These are phyloP conservation scores for Tenthredo scrophulariae DNA, from an alignment of 2,888 invertebrate genomes.

Conservation along the genomic window DNA sequence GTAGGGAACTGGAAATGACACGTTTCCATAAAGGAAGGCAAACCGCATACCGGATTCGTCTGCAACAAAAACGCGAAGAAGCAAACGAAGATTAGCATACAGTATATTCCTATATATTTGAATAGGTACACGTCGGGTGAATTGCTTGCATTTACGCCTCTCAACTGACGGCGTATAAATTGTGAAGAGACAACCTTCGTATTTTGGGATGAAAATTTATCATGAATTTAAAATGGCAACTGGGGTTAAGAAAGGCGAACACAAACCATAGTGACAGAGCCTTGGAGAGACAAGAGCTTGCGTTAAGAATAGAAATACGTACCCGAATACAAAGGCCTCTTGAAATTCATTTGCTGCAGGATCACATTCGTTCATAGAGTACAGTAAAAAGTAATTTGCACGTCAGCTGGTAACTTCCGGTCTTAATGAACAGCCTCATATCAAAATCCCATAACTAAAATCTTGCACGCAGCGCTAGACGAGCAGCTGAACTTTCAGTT, in stretches of 20 bases:
- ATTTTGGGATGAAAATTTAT: constrained; percentile 1
- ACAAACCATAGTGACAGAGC: constrained; percentile 18
- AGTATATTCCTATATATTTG: constrained; percentile 7
- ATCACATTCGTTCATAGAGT: not conserved
- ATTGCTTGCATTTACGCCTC: not conserved
- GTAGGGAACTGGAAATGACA: constrained; percentile 13
- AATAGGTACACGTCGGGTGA: not conserved
- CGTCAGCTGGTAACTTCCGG: constrained; percentile 53
- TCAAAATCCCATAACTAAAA: not conserved
- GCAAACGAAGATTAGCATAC: constrained; percentile 20
- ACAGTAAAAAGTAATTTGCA: constrained; percentile 36
- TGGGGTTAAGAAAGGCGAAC: not conserved
- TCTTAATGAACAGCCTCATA: not conserved
- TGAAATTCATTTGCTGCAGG: not conserved
- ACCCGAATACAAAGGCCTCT: constrained; percentile 8
- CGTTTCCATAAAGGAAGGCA: constrained; percentile 9
- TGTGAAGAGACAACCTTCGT: not conserved
- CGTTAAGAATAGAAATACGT: constrained; percentile 3
- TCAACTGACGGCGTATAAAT: not conserved
- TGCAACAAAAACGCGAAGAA: not conserved
- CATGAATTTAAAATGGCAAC: not conserved
- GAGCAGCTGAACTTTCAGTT: constrained; percentile 45
- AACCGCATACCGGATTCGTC: not conserved
- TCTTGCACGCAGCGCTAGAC: not conserved
- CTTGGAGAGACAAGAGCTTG: not conserved